Evolutionary conservation across 1,140 invertebrate genomes (phyloP), one percentile per base, ranked within the genome.

Genomic region (Zaprionus capensis): DNA sequence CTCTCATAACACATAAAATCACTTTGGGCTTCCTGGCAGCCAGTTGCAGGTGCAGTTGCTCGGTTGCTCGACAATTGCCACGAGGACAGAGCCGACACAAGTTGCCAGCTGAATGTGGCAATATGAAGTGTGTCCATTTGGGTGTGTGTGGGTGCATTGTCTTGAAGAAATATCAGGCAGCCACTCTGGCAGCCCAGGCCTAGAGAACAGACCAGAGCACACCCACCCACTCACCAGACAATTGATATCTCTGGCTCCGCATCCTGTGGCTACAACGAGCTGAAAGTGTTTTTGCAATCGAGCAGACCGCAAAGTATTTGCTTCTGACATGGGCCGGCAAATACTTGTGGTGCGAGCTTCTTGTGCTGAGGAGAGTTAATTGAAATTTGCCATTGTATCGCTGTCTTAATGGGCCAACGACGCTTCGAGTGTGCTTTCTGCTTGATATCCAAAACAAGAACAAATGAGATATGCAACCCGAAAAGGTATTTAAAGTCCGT

Each of bases 1-100:
- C 78, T 88, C 74, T 88, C 81, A 88, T 90, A 84, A 84, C 90
- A 90, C 85, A 78, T 90, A 79, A 82, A 88, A 84, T 88, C 84
- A 90, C 81, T 90, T 71, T 81, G 78, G 66, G 38, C 68, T 59
- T 77, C 44, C 70, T 59, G 53, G 62, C 62, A 57, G 44, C 41
- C 70, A 76, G 81, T 68, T 81, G 75, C 80, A 73, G 74, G 51
- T 73, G 71, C 64, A 68, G 51, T 61, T 63, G 49, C 49, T 63
- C 38, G 11, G 49, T 44, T 64, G 1, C 31, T 67, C 31, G 64
- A 53, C 46, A 51, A 51, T 51, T 51, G n/a, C 12, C 22, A 22
- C 46, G 24, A 59, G 56, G 12, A 61, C 44, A 41, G 38, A 41
- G 15, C 12, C 38, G 17, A 63, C 73, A 57, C 59, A 76, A 31